Conservation (phyloP, 2,113 vertebrate genomes). For the Brachirus orientalis region DNA sequence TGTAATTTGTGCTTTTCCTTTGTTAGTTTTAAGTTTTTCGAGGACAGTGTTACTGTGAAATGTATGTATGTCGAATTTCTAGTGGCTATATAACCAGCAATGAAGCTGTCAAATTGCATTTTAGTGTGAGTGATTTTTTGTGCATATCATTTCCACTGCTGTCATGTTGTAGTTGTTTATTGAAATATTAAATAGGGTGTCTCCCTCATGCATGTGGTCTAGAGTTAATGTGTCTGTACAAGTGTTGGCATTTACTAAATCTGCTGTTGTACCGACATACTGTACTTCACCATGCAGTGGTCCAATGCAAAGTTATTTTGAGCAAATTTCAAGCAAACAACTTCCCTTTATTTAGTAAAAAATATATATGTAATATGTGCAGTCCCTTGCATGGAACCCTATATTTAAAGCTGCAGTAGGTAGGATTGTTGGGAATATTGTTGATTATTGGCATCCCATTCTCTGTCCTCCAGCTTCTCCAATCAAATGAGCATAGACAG, state of each 20-base stretch:
- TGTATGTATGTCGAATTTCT: not conserved
- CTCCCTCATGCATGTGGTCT: constrained; percentile 7
- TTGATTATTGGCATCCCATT: no score
- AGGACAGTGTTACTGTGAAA: not conserved
- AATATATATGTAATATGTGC: not conserved
- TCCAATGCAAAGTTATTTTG: no score
- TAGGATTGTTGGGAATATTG: no score
- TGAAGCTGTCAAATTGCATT: constrained; percentile 15
- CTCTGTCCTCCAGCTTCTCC: no score
- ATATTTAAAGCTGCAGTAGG: no score
- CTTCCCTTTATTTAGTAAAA: no score
- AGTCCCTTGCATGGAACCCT: no score
- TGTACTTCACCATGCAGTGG: not conserved
- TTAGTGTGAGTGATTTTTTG: not conserved
- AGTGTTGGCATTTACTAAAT: constrained; percentile 25
- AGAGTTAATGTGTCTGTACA: not conserved
- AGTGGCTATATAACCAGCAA: not conserved
- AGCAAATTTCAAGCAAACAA: no score
- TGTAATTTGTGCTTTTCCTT: not conserved
- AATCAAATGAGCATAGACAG: no score
- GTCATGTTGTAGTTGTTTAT: constrained; percentile 39
- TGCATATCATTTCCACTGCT: not conserved
- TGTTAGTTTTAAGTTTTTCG: not conserved
- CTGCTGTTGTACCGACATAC: not conserved
- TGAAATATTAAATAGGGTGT: constrained; percentile 52